Percentiles rank a stretch among this genome's conserved stretches.
phyloP scores from a whole-genome alignment of 2,797 vertebrate genomes.

The Spondyliosoma cantharus region DNA sequence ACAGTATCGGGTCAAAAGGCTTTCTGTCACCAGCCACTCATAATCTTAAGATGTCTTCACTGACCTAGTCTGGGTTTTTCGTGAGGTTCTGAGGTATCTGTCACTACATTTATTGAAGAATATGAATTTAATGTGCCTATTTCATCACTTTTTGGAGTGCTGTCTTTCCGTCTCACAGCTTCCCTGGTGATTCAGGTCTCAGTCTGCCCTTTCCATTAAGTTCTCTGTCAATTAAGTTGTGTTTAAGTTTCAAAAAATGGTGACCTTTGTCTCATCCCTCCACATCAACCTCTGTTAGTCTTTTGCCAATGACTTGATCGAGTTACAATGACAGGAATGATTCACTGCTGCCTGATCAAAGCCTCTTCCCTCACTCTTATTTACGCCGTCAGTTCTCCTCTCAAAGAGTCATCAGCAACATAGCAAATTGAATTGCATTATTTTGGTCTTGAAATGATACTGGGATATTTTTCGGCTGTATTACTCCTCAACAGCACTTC shows the following conservation, averaged over 20 bases:
- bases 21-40: neutral
- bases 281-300: slow-evolving; percentile 33
- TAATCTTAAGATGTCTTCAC: neutral
- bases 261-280: slow-evolving; percentile 49
- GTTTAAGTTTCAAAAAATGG: slow-evolving; percentile 26
- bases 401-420: neutral
- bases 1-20: neutral
- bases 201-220: slow-evolving; percentile 10
- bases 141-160: neutral
- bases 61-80: neutral
- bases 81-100: neutral
- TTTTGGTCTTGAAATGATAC: no score
- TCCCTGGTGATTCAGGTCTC: slow-evolving; percentile 11
- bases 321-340: slow-evolving; percentile 44
- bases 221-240: slow-evolving; percentile 38
- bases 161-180: slow-evolving; percentile 10
- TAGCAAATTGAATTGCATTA: no score
- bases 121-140: no score
- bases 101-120: no score
- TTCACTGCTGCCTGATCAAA: slow-evolving; percentile 25
- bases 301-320: slow-evolving; percentile 40
- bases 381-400: neutral
- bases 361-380: slow-evolving; percentile 3
- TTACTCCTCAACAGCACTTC: no score
- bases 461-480: no score